These are phyloP conservation scores for Stenurella melanura DNA, from an alignment of 2,888 invertebrate species.

Conservation along the genomic window DNA sequence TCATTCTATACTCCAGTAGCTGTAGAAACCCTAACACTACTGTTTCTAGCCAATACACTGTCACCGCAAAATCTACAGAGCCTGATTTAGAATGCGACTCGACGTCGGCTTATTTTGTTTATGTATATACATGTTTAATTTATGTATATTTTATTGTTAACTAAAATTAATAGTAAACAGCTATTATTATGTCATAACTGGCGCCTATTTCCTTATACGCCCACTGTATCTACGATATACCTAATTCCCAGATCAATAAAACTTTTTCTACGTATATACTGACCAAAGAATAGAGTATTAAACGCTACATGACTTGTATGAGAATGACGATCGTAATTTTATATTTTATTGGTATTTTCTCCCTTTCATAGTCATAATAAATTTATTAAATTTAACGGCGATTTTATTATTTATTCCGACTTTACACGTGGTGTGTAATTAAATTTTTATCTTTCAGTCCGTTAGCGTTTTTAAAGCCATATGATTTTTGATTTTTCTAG, in stretches of 20 bases:
- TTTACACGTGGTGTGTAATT: no score
- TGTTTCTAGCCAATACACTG: no score
- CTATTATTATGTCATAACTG: conserved; percentile 28
- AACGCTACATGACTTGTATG: neutral
- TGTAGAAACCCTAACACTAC: no score
- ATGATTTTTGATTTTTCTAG: no score
- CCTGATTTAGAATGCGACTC: no score
- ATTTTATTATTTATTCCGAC: no score
- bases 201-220: conserved; percentile 31
- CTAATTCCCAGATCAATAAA: conserved; percentile 10
- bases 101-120: no score
- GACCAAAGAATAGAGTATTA: no score
- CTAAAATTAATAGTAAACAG: conserved; percentile 19
- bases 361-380: neutral
- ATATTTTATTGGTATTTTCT: neutral
- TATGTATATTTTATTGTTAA: conserved; percentile 26
- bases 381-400: neutral
- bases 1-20: no score
- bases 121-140: neutral
- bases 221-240: conserved; percentile 15
- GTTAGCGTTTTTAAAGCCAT: no score
- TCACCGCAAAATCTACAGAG: no score
- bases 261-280: neutral
- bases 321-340: neutral
- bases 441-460: no score